Percentiles rank a stretch among this genome's conserved stretches.
Conservation (phyloP, 2,797 vertebrate genomes). For the Chloroceryle amazona region DNA sequence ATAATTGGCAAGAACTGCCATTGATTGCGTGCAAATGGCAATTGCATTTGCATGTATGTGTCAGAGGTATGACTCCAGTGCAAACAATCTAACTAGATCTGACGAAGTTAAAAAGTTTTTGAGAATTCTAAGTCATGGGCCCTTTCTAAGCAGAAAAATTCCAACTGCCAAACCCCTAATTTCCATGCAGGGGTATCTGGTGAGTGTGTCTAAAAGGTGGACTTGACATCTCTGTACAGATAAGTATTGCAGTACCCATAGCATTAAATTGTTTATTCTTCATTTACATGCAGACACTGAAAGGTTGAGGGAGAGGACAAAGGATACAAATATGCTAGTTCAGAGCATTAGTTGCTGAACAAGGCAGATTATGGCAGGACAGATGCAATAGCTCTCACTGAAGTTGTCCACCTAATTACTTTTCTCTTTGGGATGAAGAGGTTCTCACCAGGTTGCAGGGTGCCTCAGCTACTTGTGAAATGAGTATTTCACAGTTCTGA, state of each 20-base stretch:
- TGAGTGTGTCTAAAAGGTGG: neutral
- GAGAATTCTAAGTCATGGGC: neutral
- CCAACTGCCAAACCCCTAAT: accelerated
- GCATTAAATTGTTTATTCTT: neutral
- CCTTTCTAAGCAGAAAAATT: neutral
- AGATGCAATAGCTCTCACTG: neutral
- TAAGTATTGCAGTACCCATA: neutral
- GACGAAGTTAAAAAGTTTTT: neutral
- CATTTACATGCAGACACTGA: neutral
- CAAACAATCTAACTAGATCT: neutral
- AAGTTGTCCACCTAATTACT: neutral
- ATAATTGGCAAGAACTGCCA: neutral
- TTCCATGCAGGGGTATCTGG: neutral
- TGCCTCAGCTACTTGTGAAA: constrained; percentile 16
- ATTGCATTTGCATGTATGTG: neutral
- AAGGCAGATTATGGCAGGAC: neutral
- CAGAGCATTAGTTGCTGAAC: neutral
- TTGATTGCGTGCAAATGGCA: neutral
- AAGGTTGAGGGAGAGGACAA: neutral
- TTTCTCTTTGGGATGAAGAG: neutral
- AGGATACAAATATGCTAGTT: neutral
- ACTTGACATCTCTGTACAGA: neutral
- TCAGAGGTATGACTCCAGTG: neutral
- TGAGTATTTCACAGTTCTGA: constrained; percentile 2
- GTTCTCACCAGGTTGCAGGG: neutral